Evolutionary conservation across 2,888 invertebrate genomes (phyloP).

Genomic region (Gasteruption jaculator): DNA sequence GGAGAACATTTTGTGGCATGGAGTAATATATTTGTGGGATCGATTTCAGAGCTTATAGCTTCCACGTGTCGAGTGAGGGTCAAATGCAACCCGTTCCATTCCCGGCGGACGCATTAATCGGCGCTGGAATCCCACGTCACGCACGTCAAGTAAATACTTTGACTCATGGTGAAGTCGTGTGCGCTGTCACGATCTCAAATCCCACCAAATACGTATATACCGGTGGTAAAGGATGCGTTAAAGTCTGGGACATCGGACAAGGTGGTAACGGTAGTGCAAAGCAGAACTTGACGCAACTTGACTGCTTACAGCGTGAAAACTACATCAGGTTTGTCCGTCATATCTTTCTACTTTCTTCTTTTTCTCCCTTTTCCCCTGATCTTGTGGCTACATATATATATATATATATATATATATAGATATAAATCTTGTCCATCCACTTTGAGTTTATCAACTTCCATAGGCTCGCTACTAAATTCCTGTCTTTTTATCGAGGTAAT

Average conservation of each 20-base stretch:
- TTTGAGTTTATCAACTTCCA: too few species aligned
- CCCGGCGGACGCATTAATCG: constrained; percentile 87
- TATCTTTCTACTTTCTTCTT: too few species aligned
- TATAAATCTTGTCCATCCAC: too few species aligned
- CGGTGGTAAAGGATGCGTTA: constrained; percentile 94
- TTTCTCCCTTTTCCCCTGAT: too few species aligned
- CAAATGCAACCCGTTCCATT: constrained; percentile 89
- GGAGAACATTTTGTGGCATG: too few species aligned
- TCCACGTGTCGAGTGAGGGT: constrained; percentile 85
- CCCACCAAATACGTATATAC: constrained; percentile 92
- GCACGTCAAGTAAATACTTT: constrained; percentile 88
- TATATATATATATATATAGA: too few species aligned
- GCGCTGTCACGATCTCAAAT: constrained; percentile 92
- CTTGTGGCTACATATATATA: too few species aligned
- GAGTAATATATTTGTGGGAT: too few species aligned
- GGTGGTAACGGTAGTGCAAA: constrained; percentile 68
- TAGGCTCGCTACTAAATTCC: too few species aligned
- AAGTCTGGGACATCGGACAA: constrained; percentile 93
- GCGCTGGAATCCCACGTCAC: constrained; percentile 87
- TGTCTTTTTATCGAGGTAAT: too few species aligned
- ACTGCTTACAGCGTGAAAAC: constrained; percentile 91
- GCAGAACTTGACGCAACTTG: constrained; percentile 85
- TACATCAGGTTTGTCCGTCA: constrained; percentile 66
- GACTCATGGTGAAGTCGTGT: constrained; percentile 92
- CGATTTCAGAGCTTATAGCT: constrained; percentile 88